These are phyloP conservation scores for Phortica okadai DNA, from an alignment of 2,888 invertebrate genomes.

Conservation along the genomic window DNA sequence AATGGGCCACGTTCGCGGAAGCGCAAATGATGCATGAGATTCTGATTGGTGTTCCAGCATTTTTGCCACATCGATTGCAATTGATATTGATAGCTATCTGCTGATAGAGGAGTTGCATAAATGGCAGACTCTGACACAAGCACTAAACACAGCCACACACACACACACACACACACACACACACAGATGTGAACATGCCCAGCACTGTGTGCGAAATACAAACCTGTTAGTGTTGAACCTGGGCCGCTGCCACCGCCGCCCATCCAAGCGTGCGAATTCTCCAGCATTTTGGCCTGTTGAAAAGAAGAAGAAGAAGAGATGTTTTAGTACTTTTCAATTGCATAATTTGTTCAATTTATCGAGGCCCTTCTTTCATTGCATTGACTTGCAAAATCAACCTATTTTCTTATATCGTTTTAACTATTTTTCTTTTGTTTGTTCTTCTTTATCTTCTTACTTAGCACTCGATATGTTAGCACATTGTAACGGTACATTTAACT, in stretches of 20 bases:
- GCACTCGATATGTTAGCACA: conserved; percentile 34
- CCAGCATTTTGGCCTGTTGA: conserved; percentile 90
- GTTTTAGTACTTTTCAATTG: conserved; percentile 44
- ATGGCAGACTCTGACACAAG: not conserved
- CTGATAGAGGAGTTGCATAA: conserved; percentile 47
- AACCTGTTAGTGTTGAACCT: conserved; percentile 93
- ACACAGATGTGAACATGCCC: not conserved
- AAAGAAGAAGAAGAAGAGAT: conserved; percentile 27
- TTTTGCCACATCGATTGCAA: conserved; percentile 97
- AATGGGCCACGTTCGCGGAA: conserved; percentile 94
- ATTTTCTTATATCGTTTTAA: conserved; percentile 36
- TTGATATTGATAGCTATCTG: conserved; percentile 97
- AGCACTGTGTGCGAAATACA: conserved; percentile 73
- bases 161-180: not conserved
- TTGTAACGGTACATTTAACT: conserved; percentile 64
- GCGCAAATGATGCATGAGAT: conserved; percentile 91
- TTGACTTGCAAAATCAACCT: conserved; percentile 54
- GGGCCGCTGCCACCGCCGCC: conserved; percentile 80
- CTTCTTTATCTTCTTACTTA: not conserved
- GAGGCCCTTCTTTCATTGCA: conserved; percentile 5
- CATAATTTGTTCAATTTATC: not conserved
- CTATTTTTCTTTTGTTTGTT: not conserved
- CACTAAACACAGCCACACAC: not conserved
- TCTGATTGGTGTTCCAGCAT: conserved; percentile 96
- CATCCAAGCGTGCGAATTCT: conserved; percentile 95